Evolutionary conservation across 2,797 vertebrate genomes (phyloP).

Genomic region (Karalla daura): DNA sequence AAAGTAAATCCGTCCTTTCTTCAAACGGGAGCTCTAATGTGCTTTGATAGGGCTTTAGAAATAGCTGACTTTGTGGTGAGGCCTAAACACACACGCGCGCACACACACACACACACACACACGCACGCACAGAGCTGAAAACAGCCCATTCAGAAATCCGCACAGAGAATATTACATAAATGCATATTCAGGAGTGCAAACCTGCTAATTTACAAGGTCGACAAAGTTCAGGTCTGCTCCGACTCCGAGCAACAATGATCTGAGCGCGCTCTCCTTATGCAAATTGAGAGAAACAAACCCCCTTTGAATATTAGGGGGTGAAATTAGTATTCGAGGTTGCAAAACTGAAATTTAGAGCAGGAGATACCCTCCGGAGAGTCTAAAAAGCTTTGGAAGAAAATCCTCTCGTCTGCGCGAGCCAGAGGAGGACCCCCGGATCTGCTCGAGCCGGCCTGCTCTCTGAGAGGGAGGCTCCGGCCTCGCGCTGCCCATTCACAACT

Average conservation of each 20-base stretch:
- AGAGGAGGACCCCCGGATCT: conserved; percentile 43
- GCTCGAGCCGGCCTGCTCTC: conserved; percentile 26
- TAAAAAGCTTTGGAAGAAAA: conserved; percentile 41
- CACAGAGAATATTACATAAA: not conserved
- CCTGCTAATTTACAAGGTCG: conserved; percentile 59
- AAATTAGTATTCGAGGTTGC: conserved; percentile 53
- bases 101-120: not conserved
- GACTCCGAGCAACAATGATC: conserved; percentile 50
- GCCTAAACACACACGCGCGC: not conserved
- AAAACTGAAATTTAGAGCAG: conserved; percentile 53
- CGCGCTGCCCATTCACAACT: conserved; percentile 45
- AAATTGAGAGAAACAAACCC: conserved; percentile 52
- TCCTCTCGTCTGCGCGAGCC: conserved; percentile 26
- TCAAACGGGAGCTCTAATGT: not conserved
- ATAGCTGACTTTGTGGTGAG: not conserved
- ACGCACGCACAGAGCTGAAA: not conserved
- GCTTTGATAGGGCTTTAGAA: not conserved
- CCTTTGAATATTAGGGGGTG: conserved; percentile 54
- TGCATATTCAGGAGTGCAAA: conserved; percentile 20
- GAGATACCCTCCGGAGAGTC: conserved; percentile 48
- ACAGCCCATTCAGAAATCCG: not conserved
- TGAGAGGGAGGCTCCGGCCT: conserved; percentile 34
- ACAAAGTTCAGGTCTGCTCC: conserved; percentile 50
- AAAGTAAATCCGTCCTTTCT: too few species aligned
- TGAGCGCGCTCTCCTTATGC: conserved; percentile 53